A percentile compares a stretch with the other conserved stretches of the same genome.
Conservation (phyloP, 2,113 vertebrate species). For the Budorcas taxicolor region DNA sequence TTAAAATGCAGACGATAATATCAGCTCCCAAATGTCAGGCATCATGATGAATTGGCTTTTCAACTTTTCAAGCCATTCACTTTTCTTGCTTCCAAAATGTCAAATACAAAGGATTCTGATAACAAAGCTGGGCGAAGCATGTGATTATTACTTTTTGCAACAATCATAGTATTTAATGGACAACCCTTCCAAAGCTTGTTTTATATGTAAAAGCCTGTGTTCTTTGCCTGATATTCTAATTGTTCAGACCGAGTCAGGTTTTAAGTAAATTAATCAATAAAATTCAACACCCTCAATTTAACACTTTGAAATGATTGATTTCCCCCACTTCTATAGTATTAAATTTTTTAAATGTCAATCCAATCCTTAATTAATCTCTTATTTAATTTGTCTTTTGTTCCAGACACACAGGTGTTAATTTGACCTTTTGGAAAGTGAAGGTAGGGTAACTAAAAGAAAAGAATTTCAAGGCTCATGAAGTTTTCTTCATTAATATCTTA, state of each 20-base stretch:
- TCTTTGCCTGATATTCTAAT: constrained; percentile 25
- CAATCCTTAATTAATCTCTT: constrained; percentile 41
- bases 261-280: constrained; percentile 45
- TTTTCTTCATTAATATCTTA: constrained; percentile 49
- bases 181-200: constrained; percentile 17
- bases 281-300: background rate
- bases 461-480: constrained; percentile 11
- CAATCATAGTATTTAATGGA: constrained; percentile 45
- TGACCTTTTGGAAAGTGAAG: constrained; percentile 46
- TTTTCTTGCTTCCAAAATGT: constrained; percentile 50
- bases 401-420: constrained; percentile 18
- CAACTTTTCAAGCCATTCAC: constrained; percentile 47
- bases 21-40: constrained; percentile 65
- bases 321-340: background rate
- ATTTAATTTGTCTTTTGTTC: constrained; percentile 39
- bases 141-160: constrained; percentile 36
- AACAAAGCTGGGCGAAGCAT: constrained; percentile 49
- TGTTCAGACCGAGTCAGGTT: background rate
- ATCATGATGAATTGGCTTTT: constrained; percentile 65
- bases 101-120: constrained; percentile 57
- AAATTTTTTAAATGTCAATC: constrained; percentile 21
- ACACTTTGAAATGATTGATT: constrained; percentile 36
- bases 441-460: constrained; percentile 6
- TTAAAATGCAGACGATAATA: constrained; percentile 47
- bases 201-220: background rate